Evolutionary conservation across 2,113 vertebrate genomes (phyloP).

Genomic region (Cnemophilus loriae): DNA sequence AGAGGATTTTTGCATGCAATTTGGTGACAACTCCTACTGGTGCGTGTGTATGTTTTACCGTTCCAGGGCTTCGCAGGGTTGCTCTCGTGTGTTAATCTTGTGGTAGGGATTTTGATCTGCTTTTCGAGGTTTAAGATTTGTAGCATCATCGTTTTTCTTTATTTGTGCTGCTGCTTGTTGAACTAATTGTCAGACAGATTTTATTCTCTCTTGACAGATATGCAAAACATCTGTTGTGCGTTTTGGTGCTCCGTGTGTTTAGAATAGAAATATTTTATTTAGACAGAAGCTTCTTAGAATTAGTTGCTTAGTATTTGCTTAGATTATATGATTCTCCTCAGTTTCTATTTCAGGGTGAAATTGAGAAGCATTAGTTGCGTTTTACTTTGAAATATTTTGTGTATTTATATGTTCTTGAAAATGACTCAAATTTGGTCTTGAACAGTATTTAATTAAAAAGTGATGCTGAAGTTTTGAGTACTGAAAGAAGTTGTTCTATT

Average conservation of each 20-base stretch:
- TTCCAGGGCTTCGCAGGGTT: neutral
- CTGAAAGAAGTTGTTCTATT: neutral
- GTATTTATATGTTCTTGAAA: neutral
- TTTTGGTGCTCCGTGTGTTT: neutral
- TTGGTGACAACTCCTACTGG: conserved; percentile 12
- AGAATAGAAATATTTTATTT: neutral
- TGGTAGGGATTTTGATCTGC: neutral
- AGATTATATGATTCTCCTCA: neutral
- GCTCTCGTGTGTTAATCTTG: neutral
- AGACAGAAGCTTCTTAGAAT: neutral
- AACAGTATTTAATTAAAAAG: neutral
- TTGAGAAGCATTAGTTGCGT: neutral
- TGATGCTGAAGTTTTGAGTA: neutral
- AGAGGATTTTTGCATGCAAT: conserved; percentile 52
- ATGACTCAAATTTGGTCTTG: neutral
- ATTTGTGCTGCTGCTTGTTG: neutral
- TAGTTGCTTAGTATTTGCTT: neutral
- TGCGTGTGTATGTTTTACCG: neutral
- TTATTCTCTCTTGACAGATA: neutral
- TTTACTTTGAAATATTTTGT: neutral
- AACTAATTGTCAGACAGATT: neutral
- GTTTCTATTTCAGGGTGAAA: neutral
- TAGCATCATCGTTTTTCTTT: neutral
- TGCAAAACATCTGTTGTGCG: rapidly evolving
- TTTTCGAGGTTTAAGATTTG: neutral